Evolutionary conservation across 2,888 invertebrate species (phyloP), one percentile per base, ranked within the genome.

Genomic region (Poecilobothrus nobilitatus): DNA sequence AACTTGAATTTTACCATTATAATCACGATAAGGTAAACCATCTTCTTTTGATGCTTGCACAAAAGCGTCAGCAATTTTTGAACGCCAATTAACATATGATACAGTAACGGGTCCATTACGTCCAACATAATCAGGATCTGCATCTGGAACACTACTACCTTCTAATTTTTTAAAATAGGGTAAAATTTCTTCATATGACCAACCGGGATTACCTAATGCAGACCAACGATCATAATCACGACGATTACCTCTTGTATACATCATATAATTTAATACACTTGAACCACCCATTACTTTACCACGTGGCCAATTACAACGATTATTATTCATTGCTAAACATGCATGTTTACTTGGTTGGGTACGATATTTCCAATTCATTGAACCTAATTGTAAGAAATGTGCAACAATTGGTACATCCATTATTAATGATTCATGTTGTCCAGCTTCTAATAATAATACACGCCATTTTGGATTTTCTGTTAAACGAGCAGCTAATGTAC

Each of bases 241-340:
- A 0, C 85, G 84, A 74, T 88, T 85, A 15, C 91, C 92, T 71
- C 91, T 82, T 0, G 89, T 90, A 75, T 90, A 91, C 75, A 90
- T 87, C 92, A 94, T 92, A 74, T 89, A 89, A 77, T 94, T 94
- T 12, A 93, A 82, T 0, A 90, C 88, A 71, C 90, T 90, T 10
- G 89, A 89, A 2, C 94, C 94, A 8, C 94, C 94, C 76, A 94
- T 85, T 0, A 91, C 90, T 79, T 90, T 92, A 4, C 93, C 94
- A 71, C 90, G 83, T 0, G 92, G 92, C 88, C 89, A 92, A 74
- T 89, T 87, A 78, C 92, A 91, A 71, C 88, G 88, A 72, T 86
- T 85, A 73, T 90, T 87, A 72, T 88, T 87, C 84, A 92, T 89
- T 8, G 91, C 92, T 27, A 89, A 84, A 75, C 92, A 92, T 73